Base-by-base conservation (phyloP, 2,113 vertebrate species). In the Clarias gariepinus region DNA sequence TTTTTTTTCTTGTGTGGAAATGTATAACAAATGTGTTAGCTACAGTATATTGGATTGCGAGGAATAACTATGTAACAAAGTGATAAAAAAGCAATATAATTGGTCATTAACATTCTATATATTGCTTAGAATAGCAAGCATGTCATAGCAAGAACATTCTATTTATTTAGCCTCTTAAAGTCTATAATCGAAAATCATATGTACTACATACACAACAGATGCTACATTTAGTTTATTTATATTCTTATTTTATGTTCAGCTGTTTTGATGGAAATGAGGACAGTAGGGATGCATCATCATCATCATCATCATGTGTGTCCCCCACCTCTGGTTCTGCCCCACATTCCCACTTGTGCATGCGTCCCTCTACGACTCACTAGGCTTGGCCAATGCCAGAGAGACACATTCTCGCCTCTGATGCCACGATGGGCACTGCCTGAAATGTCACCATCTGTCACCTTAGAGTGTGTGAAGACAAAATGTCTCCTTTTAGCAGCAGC, bases 371-470 rank as follows among this genome's bases (percentile, higher is more conserved):
- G 82, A 88, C 78, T 83, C 63, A 16, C 63, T 55, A 58, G 52
- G 78, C 25, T 85, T 80, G 33, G 80, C 79, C 83, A 85, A 69
- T 64, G 60, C 83, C 85, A 80, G 47, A 82, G 78, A 60, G 81
- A 63, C 88, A 89, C 66, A 58, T 82, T 81, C 64, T 41, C 74
- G 87, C 82, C 78, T 84, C 55, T 53, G 33, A 89, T 81, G 73
- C 61, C 84, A 77, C 61, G 71, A 77, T 81, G 86, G 82, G 87
- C 88, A 73, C 30, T 77, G 87, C 79, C 87, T 82, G 63, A 92
- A 91, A 92, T 91, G 90, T 92, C 91, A 92, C 90, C 90, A 92
- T 90, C 89, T 91, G 91, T 91, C 89, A 90, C 82, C 81, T 87
- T 76, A 64, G 76, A 80, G 58, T 61, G 58, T 57, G 85, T 77